Base-by-base conservation (phyloP, 1,140 invertebrate genomes). In the Pseudomyrmex sp. region DNA sequence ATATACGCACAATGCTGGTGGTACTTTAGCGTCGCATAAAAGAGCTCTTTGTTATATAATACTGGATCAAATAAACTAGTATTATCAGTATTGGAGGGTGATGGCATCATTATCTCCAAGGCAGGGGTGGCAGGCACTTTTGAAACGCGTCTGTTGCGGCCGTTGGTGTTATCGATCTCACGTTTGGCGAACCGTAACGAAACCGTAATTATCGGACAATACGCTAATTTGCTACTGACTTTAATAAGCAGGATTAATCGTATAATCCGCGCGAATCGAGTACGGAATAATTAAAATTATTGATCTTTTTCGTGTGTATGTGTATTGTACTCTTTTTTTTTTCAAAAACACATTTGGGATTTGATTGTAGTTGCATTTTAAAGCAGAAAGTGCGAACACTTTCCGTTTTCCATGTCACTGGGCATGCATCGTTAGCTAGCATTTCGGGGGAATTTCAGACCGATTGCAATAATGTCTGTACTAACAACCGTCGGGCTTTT, bases 151-250 rank as follows among this genome's bases (percentile, higher is more conserved):
- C 59, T 18, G 52, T 44, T 23, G 23, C 23, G 52, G 72, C 23
- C 13, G 13, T 4, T 50, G 10, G 61, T 23, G 48, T 26, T 83
- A 83, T 85, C 52, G 58, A 85, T 76, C 54, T 50, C 1, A 54
- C 35, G 61, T 84, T 86, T 72, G 18, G 35, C 23, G 15, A 50
- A 35, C 52, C 44, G 61, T 73, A 73, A 86, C 79, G 54, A 86
- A 84, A 73, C 68, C 20, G 8, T 72, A 84, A 86, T 86, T 79
- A 73, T 15, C 18, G 23, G 50, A 73, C 68, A 83, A 72, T 66
- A n/a, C 35, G 4, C 46, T 56, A 46, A 68, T 69, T 52, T 15
- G 18, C 20, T 54, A 15, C 69, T 20, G 52, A 77, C 20, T 62
- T 72, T 48, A 65, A 72, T 72, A 83, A 83, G 59, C 52, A 63